These are phyloP conservation scores for Sphaeramia orbicularis DNA, from an alignment of 2,797 vertebrate genomes.

Conservation along the genomic window DNA sequence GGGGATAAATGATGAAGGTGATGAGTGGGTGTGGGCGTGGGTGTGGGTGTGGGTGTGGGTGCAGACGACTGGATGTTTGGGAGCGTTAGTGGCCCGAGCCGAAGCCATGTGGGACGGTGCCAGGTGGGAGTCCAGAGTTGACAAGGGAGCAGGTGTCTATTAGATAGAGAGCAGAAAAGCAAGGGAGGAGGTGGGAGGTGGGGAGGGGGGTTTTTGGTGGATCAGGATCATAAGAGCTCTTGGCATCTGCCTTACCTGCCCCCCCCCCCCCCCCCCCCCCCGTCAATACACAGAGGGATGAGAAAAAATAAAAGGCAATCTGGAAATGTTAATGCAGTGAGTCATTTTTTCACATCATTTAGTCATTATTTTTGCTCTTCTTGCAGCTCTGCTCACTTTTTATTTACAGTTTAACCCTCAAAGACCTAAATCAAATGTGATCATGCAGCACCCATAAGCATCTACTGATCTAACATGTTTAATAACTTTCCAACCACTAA, in stretches of 20 bases:
- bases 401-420: no score
- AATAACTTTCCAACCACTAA: no score
- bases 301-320: no score
- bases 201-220: not conserved
- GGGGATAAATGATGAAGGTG: constrained; percentile 38
- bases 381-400: no score
- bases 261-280: constrained; percentile 46
- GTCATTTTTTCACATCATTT: no score
- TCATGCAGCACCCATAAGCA: no score
- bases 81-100: constrained; percentile 35
- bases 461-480: no score
- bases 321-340: no score
- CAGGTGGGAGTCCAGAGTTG: constrained; percentile 70
- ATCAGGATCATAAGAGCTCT: constrained; percentile 56
- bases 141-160: constrained; percentile 85
- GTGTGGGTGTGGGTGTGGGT: constrained; percentile 23
- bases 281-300: constrained; percentile 42
- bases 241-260: constrained; percentile 81
- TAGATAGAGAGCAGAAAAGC: constrained; percentile 55
- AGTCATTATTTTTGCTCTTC: no score
- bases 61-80: not conserved
- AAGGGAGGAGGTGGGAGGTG: constrained; percentile 5
- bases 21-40: constrained; percentile 18
- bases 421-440: no score
- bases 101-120: constrained; percentile 57